phyloP scores from a whole-genome alignment of 2,888 invertebrate genomes.

The Diarsia rubi region DNA sequence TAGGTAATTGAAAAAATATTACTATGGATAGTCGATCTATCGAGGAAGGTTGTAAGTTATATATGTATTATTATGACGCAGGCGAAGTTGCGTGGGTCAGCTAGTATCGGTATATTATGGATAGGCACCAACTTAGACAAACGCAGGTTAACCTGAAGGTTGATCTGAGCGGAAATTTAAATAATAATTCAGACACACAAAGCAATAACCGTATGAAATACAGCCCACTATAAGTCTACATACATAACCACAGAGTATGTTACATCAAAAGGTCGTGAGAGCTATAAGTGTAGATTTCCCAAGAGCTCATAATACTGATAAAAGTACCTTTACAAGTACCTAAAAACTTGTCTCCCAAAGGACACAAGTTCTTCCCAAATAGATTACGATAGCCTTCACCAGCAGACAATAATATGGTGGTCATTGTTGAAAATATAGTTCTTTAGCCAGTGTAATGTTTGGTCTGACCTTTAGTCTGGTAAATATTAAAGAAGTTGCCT shows the following conservation, averaged over 20 bases:
- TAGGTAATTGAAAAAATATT: too few species aligned
- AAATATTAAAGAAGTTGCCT: conserved; percentile 2
- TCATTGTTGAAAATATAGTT: conserved; percentile 58
- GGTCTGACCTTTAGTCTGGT: conserved; percentile 24
- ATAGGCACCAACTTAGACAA: too few species aligned
- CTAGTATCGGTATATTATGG: too few species aligned
- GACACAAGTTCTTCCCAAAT: conserved; percentile 78
- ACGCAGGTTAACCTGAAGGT: too few species aligned
- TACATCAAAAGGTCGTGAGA: conserved; percentile 63
- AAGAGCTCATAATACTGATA: conserved; percentile 77
- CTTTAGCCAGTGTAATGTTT: conserved; percentile 11
- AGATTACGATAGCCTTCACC: conserved; percentile 76
- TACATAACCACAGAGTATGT: conserved; percentile 44
- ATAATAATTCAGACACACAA: not conserved
- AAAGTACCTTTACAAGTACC: conserved; percentile 80
- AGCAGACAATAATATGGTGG: conserved; percentile 62
- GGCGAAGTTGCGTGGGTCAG: too few species aligned
- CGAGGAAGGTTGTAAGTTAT: too few species aligned
- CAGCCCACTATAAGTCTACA: conserved; percentile 22
- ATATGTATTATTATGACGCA: too few species aligned
- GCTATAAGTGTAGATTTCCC: conserved; percentile 81
- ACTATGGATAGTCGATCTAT: too few species aligned
- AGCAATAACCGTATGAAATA: conserved; percentile 32
- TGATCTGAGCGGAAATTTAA: not conserved
- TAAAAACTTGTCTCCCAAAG: conserved; percentile 77